phyloP scores from a whole-genome alignment of 2,888 invertebrate species.

The Tupiocoris notatus region DNA sequence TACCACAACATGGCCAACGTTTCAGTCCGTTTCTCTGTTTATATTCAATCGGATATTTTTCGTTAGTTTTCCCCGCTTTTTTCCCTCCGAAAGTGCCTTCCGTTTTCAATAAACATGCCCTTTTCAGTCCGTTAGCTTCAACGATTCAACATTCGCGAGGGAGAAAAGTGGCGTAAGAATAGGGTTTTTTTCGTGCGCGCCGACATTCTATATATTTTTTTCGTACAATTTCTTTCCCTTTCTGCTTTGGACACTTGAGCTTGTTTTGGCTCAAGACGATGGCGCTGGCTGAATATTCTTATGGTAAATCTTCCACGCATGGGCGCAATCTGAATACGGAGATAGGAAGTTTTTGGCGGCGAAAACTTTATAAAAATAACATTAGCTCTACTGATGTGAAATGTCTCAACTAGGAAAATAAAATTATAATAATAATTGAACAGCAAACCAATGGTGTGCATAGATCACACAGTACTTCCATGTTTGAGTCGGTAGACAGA shows the following conservation, averaged over 20 bases:
- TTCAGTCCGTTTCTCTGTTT: slow-evolving; percentile 1
- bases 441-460: too few species aligned
- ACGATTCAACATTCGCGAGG: slow-evolving; percentile 9
- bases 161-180: neutral
- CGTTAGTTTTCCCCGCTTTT: neutral
- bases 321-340: neutral
- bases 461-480: too few species aligned
- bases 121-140: slow-evolving; percentile 33
- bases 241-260: slow-evolving; percentile 8
- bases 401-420: too few species aligned
- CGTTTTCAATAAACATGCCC: slow-evolving; percentile 30
- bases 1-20: neutral
- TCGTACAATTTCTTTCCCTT: neutral
- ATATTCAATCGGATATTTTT: slow-evolving; percentile 34
- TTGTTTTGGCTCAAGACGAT: slow-evolving; percentile 25
- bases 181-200: slow-evolving; percentile 3
- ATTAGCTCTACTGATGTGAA: too few species aligned
- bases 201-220: neutral
- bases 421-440: too few species aligned
- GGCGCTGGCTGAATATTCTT: slow-evolving; percentile 23
- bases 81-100: neutral
- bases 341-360: too few species aligned
- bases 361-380: too few species aligned
- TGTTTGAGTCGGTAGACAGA: too few species aligned
- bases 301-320: slow-evolving; percentile 12